Percentiles rank a stretch among this genome's conserved stretches.
phyloP scores from a whole-genome alignment of 1,140 invertebrate species.

The Chironomus striatipennis region DNA sequence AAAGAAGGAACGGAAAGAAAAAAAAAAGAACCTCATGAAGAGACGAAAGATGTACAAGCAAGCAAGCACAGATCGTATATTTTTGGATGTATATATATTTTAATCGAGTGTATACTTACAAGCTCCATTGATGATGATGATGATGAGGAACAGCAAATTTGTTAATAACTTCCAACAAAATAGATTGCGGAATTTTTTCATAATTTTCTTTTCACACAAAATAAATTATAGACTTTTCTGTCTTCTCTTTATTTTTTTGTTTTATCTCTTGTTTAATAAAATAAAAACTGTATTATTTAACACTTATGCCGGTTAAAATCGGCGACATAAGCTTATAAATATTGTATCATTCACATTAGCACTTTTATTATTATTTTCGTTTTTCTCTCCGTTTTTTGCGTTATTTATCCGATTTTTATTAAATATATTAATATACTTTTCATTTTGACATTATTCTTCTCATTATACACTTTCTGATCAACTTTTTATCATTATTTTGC shows the following conservation, averaged over 20 bases:
- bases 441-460: too few relatives aligned
- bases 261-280: not conserved
- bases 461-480: too few relatives aligned
- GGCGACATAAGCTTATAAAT: not conserved
- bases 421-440: too few relatives aligned
- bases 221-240: not conserved
- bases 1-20: not conserved
- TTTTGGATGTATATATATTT: not conserved
- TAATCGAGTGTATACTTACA: constrained; percentile 2
- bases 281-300: not conserved
- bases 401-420: too few relatives aligned
- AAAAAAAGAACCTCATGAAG: not conserved
- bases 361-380: not conserved
- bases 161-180: not conserved
- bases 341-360: not conserved
- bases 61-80: not conserved
- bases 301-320: not conserved
- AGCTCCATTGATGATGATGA: not conserved
- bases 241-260: not conserved
- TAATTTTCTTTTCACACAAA: not conserved
- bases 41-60: not conserved
- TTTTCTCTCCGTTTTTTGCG: too few relatives aligned
- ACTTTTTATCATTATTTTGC: too few relatives aligned
- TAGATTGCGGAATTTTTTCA: not conserved
- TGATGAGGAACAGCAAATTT: not conserved